Evolutionary conservation across 2,113 vertebrate species (phyloP), one percentile per base, ranked within the genome.

Genomic region (Dicaeum eximium): DNA sequence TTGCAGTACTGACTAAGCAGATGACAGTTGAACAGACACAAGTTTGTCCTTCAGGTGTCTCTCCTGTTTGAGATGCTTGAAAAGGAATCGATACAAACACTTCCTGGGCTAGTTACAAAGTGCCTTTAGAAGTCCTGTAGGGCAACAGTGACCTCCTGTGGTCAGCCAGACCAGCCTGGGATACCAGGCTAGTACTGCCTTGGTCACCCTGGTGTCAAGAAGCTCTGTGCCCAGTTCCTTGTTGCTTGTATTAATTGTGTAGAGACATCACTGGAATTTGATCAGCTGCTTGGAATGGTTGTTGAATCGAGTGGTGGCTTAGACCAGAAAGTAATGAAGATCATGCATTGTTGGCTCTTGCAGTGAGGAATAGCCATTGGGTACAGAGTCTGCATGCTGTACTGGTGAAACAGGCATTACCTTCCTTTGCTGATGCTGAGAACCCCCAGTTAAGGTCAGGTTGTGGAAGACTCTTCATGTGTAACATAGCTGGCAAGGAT

Each of bases 121-220:
- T 21, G 24, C 15, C 37, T 86, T 86, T 24, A 80, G 64, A 83
- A 81, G 67, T 86, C 35, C 38, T 72, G 15, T 67, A 67, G 21
- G 54, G 25, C 67, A 88, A 91, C 86, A 97, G 94, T 94, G 96
- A 95, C 96, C 94, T 96, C 96, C 14, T 77, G 96, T 93, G 96
- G 96, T 73, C 90, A 79, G 31, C 79, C 62, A 40, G 31, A 20
- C 40, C n/a, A 33, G 51, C 35, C 9, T 58, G 45, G 37, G 6
- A 23, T 45, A 7, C 30, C 37, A 14, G 9, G 20, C 66, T n/a
- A 3, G 18, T 16, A 21, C 21, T 27, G 33, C 5, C 35, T 57
- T 7, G 18, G 2, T 27, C 2, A 0, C 44, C 57, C 8, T 16
- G 16, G 14, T 69, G 31, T 65, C 74, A 38, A 37, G 30, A 81